Evolutionary conservation across 2,797 vertebrate genomes (phyloP).

Genomic region (Ctenosaura bakeri): DNA sequence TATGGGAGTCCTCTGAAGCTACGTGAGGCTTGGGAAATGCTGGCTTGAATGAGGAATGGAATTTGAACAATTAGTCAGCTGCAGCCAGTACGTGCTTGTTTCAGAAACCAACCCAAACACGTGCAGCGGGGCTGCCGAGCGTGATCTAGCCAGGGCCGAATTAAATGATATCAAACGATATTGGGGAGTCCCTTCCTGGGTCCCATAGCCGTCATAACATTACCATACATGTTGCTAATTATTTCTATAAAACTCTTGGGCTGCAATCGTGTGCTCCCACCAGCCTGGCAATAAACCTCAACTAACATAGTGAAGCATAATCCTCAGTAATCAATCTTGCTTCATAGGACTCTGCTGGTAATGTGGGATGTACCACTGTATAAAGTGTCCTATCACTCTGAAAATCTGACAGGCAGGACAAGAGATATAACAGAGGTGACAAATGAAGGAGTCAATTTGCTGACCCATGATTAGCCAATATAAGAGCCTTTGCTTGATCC

Average conservation of each 20-base stretch:
- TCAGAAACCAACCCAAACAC: no score
- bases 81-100: no score
- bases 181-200: no score
- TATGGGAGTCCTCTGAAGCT: no score
- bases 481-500: conserved; percentile 15
- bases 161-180: no score
- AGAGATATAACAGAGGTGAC: background rate
- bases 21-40: no score
- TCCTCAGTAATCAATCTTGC: background rate
- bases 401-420: background rate
- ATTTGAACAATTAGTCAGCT: no score
- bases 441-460: background rate
- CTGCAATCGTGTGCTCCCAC: background rate
- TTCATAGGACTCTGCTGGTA: background rate
- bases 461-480: conserved; percentile 52
- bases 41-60: no score
- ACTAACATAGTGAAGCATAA: background rate
- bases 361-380: background rate
- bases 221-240: background rate
- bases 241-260: background rate
- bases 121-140: no score
- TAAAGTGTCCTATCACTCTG: background rate
- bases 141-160: no score
- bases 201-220: no score
- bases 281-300: background rate